These are phyloP conservation scores for Apteryx mantelli DNA, from an alignment of 2,113 vertebrate genomes.

Conservation along the genomic window DNA sequence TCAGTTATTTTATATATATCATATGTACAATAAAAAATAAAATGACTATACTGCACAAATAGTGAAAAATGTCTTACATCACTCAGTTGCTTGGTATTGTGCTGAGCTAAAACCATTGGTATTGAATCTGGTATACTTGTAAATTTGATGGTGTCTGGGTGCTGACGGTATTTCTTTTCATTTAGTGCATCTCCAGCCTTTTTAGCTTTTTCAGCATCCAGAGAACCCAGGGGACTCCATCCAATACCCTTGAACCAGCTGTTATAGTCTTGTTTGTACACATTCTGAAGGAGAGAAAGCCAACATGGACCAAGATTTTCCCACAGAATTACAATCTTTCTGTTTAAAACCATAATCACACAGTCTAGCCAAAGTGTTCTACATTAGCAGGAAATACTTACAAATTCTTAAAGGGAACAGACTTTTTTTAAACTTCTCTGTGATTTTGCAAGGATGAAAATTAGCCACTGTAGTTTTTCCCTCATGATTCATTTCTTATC, in stretches of 20 bases:
- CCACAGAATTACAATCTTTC: background rate
- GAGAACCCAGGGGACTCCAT: constrained; percentile 80
- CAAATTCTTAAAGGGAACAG: background rate
- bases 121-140: constrained; percentile 80
- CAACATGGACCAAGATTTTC: background rate
- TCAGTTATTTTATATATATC: background rate
- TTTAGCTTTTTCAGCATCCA: constrained; percentile 80
- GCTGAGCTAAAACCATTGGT: constrained; percentile 78
- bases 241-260: constrained; percentile 80
- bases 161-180: constrained; percentile 81
- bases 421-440: background rate
- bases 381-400: background rate
- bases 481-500: background rate
- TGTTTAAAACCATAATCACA: background rate
- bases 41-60: background rate
- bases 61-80: constrained; percentile 71
- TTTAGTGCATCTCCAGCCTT: constrained; percentile 79
- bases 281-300: constrained; percentile 67
- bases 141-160: constrained; percentile 79
- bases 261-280: constrained; percentile 82
- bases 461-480: background rate
- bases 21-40: background rate
- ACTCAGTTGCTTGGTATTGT: constrained; percentile 81
- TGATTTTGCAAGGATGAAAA: background rate
- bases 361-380: background rate